These are phyloP conservation scores for Urosaurus nigricauda DNA, from an alignment of 2,797 vertebrate genomes.

Conservation along the genomic window DNA sequence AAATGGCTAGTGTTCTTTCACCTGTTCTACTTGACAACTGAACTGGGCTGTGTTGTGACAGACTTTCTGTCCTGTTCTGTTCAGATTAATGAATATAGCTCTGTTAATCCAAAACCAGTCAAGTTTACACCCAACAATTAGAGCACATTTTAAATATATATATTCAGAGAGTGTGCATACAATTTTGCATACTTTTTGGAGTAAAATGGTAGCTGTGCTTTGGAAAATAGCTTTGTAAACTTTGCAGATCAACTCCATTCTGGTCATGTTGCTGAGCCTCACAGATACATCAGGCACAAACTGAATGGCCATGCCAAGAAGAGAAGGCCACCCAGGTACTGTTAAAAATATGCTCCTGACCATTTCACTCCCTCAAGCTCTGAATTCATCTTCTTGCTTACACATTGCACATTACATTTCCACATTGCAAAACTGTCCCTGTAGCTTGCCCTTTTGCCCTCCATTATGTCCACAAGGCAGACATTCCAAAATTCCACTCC, in stretches of 20 bases:
- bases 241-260: background rate
- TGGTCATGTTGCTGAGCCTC: background rate
- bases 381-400: background rate
- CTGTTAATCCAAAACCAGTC: slow-evolving; percentile 83
- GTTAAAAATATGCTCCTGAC: background rate
- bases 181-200: slow-evolving; percentile 55
- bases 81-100: slow-evolving; percentile 82
- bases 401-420: background rate
- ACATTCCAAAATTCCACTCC: background rate
- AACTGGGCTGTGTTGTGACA: slow-evolving; percentile 81
- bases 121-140: slow-evolving; percentile 83
- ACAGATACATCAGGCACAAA: background rate
- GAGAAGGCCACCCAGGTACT: background rate
- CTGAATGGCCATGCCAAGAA: background rate
- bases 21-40: slow-evolving; percentile 78
- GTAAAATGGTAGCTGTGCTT: slow-evolving; percentile 48
- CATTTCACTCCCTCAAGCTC: background rate
- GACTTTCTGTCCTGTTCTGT: slow-evolving; percentile 71
- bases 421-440: background rate
- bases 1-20: slow-evolving; percentile 64
- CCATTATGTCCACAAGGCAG: background rate
- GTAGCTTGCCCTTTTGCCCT: background rate
- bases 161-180: slow-evolving; percentile 60
- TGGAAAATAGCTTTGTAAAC: slow-evolving; percentile 39
- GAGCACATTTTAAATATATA: slow-evolving; percentile 68